These are phyloP conservation scores for Yponomeuta malinellus DNA, from an alignment of 2,888 invertebrate genomes.

Conservation along the genomic window DNA sequence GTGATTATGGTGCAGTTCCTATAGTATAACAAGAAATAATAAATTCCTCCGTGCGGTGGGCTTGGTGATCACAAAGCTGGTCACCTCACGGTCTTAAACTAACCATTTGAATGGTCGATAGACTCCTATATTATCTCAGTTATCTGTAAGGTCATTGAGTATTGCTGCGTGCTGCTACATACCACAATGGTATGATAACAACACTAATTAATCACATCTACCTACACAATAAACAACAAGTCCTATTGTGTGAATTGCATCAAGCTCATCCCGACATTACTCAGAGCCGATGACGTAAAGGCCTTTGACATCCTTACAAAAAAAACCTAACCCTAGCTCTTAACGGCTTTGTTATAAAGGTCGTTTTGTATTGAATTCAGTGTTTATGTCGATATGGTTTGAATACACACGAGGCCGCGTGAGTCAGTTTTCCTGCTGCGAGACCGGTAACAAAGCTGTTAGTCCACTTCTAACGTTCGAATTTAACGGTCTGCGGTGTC, in stretches of 20 bases:
- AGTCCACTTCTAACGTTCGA: slow-evolving; percentile 7
- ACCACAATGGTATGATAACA: no score
- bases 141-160: no score
- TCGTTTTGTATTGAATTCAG: not conserved
- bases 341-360: not conserved
- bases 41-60: no score
- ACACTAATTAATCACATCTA: not conserved
- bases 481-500: slow-evolving; percentile 7
- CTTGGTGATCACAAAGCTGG: no score
- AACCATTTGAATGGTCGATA: no score
- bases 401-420: slow-evolving; percentile 2
- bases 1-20: no score
- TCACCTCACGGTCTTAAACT: no score
- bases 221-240: not conserved
- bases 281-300: slow-evolving; percentile 10
- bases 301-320: not conserved
- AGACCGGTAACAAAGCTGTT: slow-evolving; percentile 2
- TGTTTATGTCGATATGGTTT: not conserved
- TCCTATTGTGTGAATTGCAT: not conserved
- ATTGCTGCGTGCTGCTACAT: no score
- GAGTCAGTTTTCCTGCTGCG: slow-evolving; percentile 10
- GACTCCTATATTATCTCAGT: no score
- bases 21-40: no score
- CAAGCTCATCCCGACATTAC: slow-evolving; percentile 5
- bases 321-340: not conserved